Conservation (phyloP, 1,140 invertebrate species). For the Lerema accius region DNA sequence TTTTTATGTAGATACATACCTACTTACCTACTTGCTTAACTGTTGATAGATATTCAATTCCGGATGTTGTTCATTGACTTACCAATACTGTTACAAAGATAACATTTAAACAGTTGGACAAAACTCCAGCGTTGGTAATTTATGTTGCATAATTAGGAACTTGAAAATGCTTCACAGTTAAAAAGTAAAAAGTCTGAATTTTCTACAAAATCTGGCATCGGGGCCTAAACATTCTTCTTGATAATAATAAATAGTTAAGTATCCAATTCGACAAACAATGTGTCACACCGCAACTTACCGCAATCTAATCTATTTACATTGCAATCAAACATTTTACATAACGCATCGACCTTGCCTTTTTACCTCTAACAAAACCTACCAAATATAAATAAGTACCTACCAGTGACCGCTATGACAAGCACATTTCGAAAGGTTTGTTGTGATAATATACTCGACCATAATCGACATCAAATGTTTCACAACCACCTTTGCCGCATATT, state of each 20-base stretch:
- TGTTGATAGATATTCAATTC: too few species aligned
- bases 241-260: too few species aligned
- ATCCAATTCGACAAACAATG: too few species aligned
- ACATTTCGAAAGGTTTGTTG: slow-evolving; percentile 2
- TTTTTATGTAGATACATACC: too few species aligned
- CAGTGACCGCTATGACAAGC: neutral
- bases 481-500: neutral
- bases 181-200: too few species aligned
- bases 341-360: slow-evolving; percentile 1
- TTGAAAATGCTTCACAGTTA: neutral
- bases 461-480: slow-evolving; percentile 7
- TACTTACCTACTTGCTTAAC: too few species aligned
- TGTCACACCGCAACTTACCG: neutral
- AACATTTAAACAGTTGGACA: too few species aligned
- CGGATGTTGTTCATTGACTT: too few species aligned
- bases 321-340: neutral
- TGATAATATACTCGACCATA: neutral
- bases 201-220: too few species aligned
- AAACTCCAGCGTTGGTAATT: too few species aligned
- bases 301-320: neutral
- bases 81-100: too few species aligned
- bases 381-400: slow-evolving; percentile 6
- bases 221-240: too few species aligned
- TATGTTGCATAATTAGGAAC: neutral
- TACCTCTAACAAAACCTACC: neutral